Evolutionary conservation across 2,888 invertebrate species (phyloP).

Genomic region (Callyntrura guangdongensis): DNA sequence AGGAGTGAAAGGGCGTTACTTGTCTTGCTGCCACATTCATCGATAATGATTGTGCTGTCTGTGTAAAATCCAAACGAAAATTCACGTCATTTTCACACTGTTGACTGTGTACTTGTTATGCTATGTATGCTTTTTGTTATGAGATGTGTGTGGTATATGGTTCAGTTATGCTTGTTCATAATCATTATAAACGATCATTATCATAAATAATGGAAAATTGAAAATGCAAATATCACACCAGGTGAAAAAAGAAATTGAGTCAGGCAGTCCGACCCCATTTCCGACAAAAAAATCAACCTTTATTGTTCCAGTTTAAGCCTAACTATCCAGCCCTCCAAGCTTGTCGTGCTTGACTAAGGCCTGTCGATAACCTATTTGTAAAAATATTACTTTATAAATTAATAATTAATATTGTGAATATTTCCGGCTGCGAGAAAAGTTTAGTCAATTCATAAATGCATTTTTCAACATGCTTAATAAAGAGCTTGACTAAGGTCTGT

Average conservation of each 20-base stretch:
- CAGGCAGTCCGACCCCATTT: too few species aligned
- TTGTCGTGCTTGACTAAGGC: conserved; percentile 26
- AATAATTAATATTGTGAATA: conserved; percentile 21
- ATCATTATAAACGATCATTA: too few species aligned
- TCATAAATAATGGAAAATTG: conserved; percentile 53
- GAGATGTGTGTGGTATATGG: conserved; percentile 69
- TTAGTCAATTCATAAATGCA: too few species aligned
- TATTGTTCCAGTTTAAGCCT: conserved; percentile 20
- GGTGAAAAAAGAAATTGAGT: conserved; percentile 41
- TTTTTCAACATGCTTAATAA: too few species aligned
- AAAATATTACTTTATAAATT: conserved; percentile 8
- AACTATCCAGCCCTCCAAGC: conserved; percentile 14
- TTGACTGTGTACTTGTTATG: too few species aligned
- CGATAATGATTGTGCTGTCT: conserved; percentile 5
- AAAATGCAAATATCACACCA: conserved; percentile 66
- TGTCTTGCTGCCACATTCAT: conserved; percentile 46
- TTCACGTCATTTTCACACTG: neutral
- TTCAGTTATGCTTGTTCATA: conserved; percentile 33
- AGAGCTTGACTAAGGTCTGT: conserved; percentile 3
- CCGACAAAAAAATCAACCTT: conserved; percentile 12
- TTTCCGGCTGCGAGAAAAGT: neutral
- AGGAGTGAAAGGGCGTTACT: conserved; percentile 65
- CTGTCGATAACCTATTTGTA: neutral
- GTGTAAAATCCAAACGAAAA: neutral
- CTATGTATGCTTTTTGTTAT: too few species aligned